These are phyloP conservation scores for Byasa hedistus DNA, from an alignment of 2,888 invertebrate genomes.

Conservation along the genomic window DNA sequence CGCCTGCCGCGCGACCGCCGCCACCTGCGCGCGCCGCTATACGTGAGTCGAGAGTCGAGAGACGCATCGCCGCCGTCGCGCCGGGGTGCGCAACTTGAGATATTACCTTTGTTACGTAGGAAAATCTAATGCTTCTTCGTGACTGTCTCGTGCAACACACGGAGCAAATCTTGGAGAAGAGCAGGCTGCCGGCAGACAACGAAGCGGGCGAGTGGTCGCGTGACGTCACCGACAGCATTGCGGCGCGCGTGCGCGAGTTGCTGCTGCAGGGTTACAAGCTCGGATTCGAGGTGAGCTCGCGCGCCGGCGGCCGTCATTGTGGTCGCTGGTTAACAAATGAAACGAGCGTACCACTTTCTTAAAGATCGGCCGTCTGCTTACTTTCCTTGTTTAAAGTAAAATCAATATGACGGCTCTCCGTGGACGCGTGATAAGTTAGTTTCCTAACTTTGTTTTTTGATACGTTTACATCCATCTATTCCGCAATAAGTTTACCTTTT, in stretches of 20 bases:
- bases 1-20: constrained; percentile 44
- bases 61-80: too few species aligned
- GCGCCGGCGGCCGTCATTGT: too few species aligned
- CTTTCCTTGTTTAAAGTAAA: too few species aligned
- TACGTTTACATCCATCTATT: too few species aligned
- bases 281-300: constrained; percentile 86
- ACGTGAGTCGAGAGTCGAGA: constrained; percentile 30
- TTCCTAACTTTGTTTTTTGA: too few species aligned
- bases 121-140: constrained; percentile 60
- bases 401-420: too few species aligned
- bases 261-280: constrained; percentile 93
- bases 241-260: constrained; percentile 58
- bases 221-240: constrained; percentile 50
- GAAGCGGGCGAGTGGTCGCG: constrained; percentile 36
- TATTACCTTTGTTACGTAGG: constrained; percentile 38
- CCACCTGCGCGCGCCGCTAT: constrained; percentile 28
- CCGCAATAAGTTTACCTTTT: too few species aligned
- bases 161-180: constrained; percentile 49
- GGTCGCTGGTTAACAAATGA: too few species aligned
- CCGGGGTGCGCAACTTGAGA: too few species aligned
- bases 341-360: too few species aligned
- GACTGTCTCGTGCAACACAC: constrained; percentile 59
- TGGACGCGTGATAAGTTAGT: too few species aligned
- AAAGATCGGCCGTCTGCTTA: too few species aligned
- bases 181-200: constrained; percentile 33